Base-by-base conservation (phyloP, 2,888 invertebrate genomes). In the Lasioglossum pauxillum region DNA sequence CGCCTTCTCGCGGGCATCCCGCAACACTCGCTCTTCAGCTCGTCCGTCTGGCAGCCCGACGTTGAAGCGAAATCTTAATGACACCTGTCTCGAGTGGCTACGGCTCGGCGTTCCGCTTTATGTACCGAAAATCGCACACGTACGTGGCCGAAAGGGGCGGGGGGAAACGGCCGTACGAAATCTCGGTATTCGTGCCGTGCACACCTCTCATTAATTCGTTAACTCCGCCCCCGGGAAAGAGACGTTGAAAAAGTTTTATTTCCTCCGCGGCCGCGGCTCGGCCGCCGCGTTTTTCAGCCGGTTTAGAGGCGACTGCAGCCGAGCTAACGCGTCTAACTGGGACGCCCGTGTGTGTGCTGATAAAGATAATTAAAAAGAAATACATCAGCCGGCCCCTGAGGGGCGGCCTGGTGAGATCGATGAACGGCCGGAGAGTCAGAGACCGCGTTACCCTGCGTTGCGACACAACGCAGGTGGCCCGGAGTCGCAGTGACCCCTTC, bases 61-160 rank as follows among this genome's bases (percentile, higher is more conserved):
- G 82, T 72, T 86, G 80, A 89, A 91, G 86, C 88, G 88, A 91
- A 91, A 89, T 90, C 90, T 87, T 91, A 91, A 91, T 90, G 91
- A 91, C 91, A 91, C 89, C 87, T 90, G 88, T 92, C 88, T 85
- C 80, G 86, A 90, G 82, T 77, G 88, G 82, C 84, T 57, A 60
- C 76, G 74, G 78, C 82, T 72, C 80, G 57, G 67, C 73, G 85
- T 85, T 72, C 80, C 84, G 75, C 85, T 82, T 87, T 86, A 81
- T 84, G 82, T 80, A 78, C 83, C 81, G 82, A 87, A 88, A 91
- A 87, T 86, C 81, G 79, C 60, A 46, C 60, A 46, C 83, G 78
- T 41, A 72, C 74, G 23, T 35, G 31, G 35, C 23, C 23, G 46
- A n/a, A n/a, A 41, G 35, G 35, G 23, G 16, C 14, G 27, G 35